phyloP scores from a whole-genome alignment of 2,113 vertebrate species.

The Pandion haliaetus region DNA sequence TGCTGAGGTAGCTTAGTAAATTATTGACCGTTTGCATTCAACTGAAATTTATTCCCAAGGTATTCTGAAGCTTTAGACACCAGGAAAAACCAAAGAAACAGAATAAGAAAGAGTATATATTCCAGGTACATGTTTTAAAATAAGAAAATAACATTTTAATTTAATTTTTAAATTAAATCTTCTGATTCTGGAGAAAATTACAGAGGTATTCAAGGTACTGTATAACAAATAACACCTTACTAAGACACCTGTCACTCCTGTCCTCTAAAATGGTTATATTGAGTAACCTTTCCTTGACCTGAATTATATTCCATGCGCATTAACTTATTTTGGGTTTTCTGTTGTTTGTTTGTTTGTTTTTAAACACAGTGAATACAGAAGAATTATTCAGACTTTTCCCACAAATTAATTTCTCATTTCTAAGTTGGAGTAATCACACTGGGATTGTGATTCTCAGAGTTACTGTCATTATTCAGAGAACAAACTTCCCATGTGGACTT shows the following conservation, averaged over 20 bases:
- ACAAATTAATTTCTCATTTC: background rate
- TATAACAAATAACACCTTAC: background rate
- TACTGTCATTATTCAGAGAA: background rate
- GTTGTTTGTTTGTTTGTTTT: background rate
- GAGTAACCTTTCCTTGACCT: background rate
- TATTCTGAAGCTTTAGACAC: background rate
- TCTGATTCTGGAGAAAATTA: background rate
- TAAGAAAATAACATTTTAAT: background rate
- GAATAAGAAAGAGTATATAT: background rate
- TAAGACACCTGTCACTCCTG: background rate
- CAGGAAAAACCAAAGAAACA: background rate
- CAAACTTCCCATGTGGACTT: background rate
- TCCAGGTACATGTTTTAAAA: background rate
- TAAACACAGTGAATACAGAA: background rate
- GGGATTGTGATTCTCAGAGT: background rate
- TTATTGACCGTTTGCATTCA: background rate
- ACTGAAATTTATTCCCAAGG: background rate
- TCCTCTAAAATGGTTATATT: background rate
- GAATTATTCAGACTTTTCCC: background rate
- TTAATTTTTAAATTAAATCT: background rate
- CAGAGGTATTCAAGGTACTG: background rate
- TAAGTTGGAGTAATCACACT: background rate
- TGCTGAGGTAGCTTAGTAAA: background rate
- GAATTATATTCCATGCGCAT: background rate
- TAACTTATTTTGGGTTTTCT: background rate